phyloP scores from a whole-genome alignment of 1,140 invertebrate species.

The Akabosia matsudoensis region DNA sequence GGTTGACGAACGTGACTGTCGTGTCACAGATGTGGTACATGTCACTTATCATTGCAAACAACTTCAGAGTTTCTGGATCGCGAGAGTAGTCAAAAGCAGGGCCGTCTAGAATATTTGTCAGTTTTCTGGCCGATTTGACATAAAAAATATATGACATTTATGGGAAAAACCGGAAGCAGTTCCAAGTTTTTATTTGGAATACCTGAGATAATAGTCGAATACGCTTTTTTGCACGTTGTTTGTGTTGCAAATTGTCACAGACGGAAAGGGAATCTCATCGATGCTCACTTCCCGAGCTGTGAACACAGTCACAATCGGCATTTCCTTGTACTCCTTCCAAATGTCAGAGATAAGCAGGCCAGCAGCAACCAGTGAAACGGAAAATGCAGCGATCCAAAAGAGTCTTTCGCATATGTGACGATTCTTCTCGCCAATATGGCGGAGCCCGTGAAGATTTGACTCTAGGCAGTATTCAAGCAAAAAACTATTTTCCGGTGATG shows the following conservation, averaged over 20 bases:
- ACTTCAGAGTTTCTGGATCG: not conserved
- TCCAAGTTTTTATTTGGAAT: too few species aligned
- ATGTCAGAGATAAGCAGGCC: conserved; percentile 55
- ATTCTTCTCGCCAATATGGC: not conserved
- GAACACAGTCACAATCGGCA: conserved; percentile 61
- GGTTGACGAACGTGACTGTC: not conserved
- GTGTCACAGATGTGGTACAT: not conserved
- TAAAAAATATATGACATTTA: not conserved
- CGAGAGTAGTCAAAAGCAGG: too few species aligned
- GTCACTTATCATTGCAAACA: not conserved
- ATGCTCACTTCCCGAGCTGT: conserved; percentile 46
- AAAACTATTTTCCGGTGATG: too few species aligned
- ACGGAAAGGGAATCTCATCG: conserved; percentile 43
- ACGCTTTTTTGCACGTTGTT: conserved; percentile 35
- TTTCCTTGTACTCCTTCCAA: conserved; percentile 57
- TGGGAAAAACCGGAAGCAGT: too few species aligned
- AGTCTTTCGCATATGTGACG: too few species aligned
- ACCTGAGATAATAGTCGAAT: too few species aligned
- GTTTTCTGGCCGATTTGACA: not conserved
- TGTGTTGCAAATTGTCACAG: conserved; percentile 44
- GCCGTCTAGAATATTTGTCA: too few species aligned
- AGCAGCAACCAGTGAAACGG: conserved; percentile 54
- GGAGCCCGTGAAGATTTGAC: not conserved
- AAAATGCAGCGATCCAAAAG: conserved; percentile 57
- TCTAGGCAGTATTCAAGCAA: not conserved